These are phyloP conservation scores for Bombus ignitus DNA, from an alignment of 1,140 invertebrate species.

Conservation along the genomic window DNA sequence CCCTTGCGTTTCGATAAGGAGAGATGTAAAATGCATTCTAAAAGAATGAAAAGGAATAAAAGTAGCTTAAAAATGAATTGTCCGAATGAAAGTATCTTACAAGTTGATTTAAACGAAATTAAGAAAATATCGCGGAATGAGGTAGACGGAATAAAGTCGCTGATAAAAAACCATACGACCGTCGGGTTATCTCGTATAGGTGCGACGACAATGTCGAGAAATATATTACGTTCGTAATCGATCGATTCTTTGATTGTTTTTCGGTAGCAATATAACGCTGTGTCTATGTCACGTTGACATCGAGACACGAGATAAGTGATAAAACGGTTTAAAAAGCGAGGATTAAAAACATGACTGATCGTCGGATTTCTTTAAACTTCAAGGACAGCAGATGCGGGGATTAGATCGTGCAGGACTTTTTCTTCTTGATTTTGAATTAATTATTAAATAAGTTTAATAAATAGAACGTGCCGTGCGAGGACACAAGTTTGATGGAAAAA, in stretches of 20 bases:
- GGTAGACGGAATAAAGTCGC: background rate
- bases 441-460: too few species aligned
- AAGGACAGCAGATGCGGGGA: background rate
- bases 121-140: background rate
- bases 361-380: background rate
- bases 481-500: too few species aligned
- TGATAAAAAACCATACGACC: background rate
- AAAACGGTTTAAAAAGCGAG: background rate
- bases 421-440: background rate
- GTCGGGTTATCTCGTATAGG: background rate
- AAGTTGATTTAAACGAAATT: background rate
- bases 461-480: too few species aligned
- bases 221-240: background rate
- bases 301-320: background rate
- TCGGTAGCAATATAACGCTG: background rate
- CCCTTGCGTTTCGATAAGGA: too few species aligned
- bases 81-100: too few species aligned
- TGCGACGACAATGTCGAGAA: background rate
- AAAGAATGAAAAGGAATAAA: too few species aligned
- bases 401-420: background rate
- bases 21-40: too few species aligned
- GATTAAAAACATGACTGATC: background rate
- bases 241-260: constrained; percentile 7
- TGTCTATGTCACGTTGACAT: background rate
- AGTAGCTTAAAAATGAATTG: too few species aligned